Evolutionary conservation across 2,888 invertebrate species (phyloP), one percentile per base, ranked within the genome.

Genomic region (Hirtodrosophila histrioides): DNA sequence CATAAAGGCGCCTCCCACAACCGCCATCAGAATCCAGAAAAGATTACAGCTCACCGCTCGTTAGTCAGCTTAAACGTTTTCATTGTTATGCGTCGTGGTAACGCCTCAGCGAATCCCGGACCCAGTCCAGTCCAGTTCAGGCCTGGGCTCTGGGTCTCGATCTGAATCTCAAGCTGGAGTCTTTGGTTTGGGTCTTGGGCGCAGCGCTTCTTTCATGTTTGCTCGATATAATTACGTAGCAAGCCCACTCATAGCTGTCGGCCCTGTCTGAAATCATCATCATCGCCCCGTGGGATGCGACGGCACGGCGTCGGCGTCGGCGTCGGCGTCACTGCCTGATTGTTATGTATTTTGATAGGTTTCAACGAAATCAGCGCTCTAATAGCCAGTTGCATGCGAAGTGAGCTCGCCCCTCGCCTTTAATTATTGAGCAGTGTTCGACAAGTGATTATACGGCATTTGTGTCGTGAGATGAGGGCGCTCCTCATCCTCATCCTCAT

Each of bases 391-490:
- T 86, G 86, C 86, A 83, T 76, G 80, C 72, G 80, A 86, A 56
- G 49, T 49, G 61, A 54, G 46, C 60, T 56, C 58, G 44, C 12
- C 41, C 12, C 11, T 46, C 49, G 57, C 64, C 75, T 73, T 78
- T 88, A 88, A 88, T 84, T 88, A 88, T 87, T 87, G 88, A 75
- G 82, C 82, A 78, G 71, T 66, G 82, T 88, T 88, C 88, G 88
- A 88, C 88, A 87, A 84, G 88, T 84, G 85, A 84, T 84, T 88
- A 84, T 88, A 87, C 69, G 69, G 85, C 83, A 78, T 88, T 88
- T 82, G 79, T 81, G 80, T 87, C 80, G 88, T 80, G 80, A 82
- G 78, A 45, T 65, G 74, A 63, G 78, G 65, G 62, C 77, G 74
- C 61, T 69, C 64, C 61, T 44, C 51, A 44, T 50, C 37, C 37